Base-by-base conservation (phyloP, 2,888 invertebrate genomes). In the Oligia fasciuncula region DNA sequence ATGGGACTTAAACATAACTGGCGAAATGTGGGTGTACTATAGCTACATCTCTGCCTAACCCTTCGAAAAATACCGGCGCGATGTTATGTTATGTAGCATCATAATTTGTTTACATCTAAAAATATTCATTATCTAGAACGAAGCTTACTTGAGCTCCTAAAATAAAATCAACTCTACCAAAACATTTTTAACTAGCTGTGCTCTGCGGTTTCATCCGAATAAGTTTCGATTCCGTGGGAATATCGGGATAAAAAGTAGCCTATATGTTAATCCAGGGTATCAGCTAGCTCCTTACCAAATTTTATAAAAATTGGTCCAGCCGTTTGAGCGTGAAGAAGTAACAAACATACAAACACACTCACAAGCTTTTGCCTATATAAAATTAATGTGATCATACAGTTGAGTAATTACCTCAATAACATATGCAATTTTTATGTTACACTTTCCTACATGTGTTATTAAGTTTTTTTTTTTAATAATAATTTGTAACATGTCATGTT, bases 401-500 rank as follows among this genome's bases (percentile, higher is more conserved):
- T 78, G 72, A 83, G 72, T 78, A 66, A 84, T 74, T 83, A 83
- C 71, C 40, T 60, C 17, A 83, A 74, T 73, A 79, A 78, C 72
- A 77, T 71, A 63, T 60, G 43, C 57, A 78, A 83, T 79, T 78
- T 83, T 49, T 23, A 35, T 54, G 49, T 68, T 71, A 79, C 63
- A 65, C 46, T 79, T 57, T 67, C 17, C 43, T 72, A 69, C 51
- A 65, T 40, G 29, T 51, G 54, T 75, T 40, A 54, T 62, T 51
- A 54, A 60, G 19, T 73, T 70, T 82, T 85, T 77, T 60, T n/a
- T 75, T n/a, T 19, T 1, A 60, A 73, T 77, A 69, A 60, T 70
- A 49, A 85, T 84, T 84, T 80, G 62, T 76, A 46, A 65, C 70
- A n/a, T 74, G 85, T 81, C 87, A 87, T 63, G 78, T 71, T 14